Conservation (phyloP, 2,888 invertebrate genomes). For the Caradrina kadenii region DNA sequence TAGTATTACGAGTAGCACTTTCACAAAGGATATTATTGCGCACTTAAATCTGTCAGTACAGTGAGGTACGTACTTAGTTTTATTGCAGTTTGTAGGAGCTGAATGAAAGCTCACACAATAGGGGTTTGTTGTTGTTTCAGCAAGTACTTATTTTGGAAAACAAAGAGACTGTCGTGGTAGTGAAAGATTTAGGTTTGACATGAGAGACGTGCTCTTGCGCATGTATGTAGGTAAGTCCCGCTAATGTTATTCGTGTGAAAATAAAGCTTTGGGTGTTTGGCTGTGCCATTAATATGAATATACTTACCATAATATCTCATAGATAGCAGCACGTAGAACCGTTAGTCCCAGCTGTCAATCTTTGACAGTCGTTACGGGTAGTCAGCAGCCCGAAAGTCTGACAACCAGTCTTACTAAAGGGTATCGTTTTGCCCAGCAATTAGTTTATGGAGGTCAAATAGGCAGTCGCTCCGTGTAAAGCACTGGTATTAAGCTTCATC, state of each 20-base stretch:
- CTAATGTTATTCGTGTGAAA: background rate
- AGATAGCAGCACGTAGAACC: too few species aligned
- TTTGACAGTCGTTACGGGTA: too few species aligned
- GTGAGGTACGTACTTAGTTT: slow-evolving; percentile 9
- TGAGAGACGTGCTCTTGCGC: background rate
- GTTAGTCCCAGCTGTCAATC: too few species aligned
- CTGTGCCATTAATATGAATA: too few species aligned
- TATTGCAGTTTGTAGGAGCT: slow-evolving; percentile 21
- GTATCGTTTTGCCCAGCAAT: too few species aligned
- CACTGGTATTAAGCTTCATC: too few species aligned
- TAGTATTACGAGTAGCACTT: slow-evolving; percentile 15
- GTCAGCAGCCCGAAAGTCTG: too few species aligned
- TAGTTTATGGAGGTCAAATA: too few species aligned
- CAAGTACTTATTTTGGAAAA: slow-evolving; percentile 35
- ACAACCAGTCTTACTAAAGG: too few species aligned
- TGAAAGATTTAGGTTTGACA: slow-evolving; percentile 18
- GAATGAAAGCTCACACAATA: slow-evolving; percentile 26
- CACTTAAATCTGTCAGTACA: slow-evolving; percentile 52
- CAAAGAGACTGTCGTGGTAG: slow-evolving; percentile 39
- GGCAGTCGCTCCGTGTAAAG: too few species aligned
- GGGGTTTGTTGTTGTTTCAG: slow-evolving; percentile 33
- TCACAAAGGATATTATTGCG: slow-evolving; percentile 42
- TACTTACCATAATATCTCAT: background rate
- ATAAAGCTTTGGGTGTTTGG: background rate
- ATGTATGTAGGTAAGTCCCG: background rate